A percentile compares a stretch with the other conserved stretches of the same genome.
Evolutionary conservation across 2,113 vertebrate species (phyloP).

Genomic region (Lathamus discolor): DNA sequence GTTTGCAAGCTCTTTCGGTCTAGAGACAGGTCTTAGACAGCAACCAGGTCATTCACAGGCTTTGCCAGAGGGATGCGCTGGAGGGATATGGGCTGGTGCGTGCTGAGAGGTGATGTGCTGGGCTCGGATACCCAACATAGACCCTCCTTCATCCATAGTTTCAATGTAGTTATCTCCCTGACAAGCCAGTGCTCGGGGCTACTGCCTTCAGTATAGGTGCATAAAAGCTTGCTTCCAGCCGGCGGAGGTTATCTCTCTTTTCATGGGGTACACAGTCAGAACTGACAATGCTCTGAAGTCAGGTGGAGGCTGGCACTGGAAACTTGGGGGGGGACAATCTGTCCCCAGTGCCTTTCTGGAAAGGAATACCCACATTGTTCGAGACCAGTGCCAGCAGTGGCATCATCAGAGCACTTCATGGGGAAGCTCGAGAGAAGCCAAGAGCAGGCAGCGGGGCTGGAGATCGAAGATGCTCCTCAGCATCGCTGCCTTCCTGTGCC

Average conservation of each 20-base stretch:
- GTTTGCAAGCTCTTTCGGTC: background rate
- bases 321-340: background rate
- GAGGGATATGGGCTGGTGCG: background rate
- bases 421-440: background rate
- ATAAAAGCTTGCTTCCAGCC: background rate
- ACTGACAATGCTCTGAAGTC: background rate
- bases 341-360: background rate
- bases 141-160: background rate
- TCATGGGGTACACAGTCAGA: background rate
- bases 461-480: background rate
- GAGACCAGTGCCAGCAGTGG: background rate
- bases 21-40: background rate
- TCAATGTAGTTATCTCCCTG: background rate
- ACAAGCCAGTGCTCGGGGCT: rapidly evolving
- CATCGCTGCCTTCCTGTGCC: background rate
- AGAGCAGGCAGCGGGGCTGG: background rate
- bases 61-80: background rate
- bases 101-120: background rate
- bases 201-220: background rate
- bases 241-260: rapidly evolving
- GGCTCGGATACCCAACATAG: rapidly evolving
- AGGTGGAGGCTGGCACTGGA: background rate
- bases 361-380: rapidly evolving
- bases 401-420: rapidly evolving
- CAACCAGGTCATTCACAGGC: background rate